Evolutionary conservation across 2,888 invertebrate genomes (phyloP), one percentile per base, ranked within the genome.

Genomic region (Mythimna impura): DNA sequence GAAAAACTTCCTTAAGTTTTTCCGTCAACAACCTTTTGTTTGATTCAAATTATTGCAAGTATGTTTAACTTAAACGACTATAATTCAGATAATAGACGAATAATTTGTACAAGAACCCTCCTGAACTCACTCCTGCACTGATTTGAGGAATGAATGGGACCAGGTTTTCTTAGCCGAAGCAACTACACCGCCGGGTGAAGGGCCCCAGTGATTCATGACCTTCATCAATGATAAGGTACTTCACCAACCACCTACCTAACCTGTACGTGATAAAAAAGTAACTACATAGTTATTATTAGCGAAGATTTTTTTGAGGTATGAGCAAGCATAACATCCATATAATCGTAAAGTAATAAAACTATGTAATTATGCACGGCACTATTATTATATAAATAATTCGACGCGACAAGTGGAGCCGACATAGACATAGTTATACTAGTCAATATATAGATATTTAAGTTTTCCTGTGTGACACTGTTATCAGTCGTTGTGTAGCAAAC

Each of bases 391-490:
- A 34, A 73, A 70, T 65, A 78, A 68, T 73, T 72, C 3, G 10
- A 66, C 50, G 30, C 17, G 64, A 66, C 83, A 60, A 61, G 54
- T 71, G 30, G 9, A 58, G 62, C 22, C 25, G 25, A 66, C 52
- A 34, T 25, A 43, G 60, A 66, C 60, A 40, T 22, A 50, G 55
- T 67, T 30, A 52, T 52, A 25, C 22, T 72, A 36, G 43, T 55
- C 22, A 20, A 6, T 50, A n/a, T 55, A 54, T 50, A n/a, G 8
- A n/a, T 52, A 52, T n/a, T 36, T 60, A 57, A 22, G 47, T 36
- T 62, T 74, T 66, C 66, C 43, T 47, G 10, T 73, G 36, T 64
- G 60, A 64, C 64, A 61, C 20, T 58, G 63, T 70, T 78, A 66
- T 69, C 83, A 69, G 43, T 30, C 36, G 43, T 64, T 62, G 40